phyloP scores from a whole-genome alignment of 2,113 vertebrate species.

The Caranx melampygus region DNA sequence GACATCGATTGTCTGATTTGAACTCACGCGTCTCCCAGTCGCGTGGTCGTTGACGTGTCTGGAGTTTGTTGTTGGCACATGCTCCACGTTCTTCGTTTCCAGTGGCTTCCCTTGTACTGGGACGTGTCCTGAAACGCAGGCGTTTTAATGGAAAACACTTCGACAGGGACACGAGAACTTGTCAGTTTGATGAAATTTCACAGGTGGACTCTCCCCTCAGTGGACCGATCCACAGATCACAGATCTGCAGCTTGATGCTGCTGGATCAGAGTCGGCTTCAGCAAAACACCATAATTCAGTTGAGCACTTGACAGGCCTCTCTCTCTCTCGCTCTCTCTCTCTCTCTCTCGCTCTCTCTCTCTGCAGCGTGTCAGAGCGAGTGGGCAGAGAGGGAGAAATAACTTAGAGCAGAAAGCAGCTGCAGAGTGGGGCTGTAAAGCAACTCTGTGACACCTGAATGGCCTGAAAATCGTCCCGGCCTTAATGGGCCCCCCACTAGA shows the following conservation, averaged over 20 bases:
- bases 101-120: no score
- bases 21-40: no score
- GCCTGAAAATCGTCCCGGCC: conserved; percentile 54
- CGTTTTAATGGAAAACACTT: no score
- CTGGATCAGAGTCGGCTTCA: conserved; percentile 31
- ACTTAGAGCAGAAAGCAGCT: conserved; percentile 46
- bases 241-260: conserved; percentile 13
- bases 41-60: no score
- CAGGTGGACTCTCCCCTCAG: background rate
- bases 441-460: conserved; percentile 48
- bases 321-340: background rate
- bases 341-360: background rate
- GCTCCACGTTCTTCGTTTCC: no score
- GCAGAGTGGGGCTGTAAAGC: conserved; percentile 59
- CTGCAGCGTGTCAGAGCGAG: background rate
- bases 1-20: no score
- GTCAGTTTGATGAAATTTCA: conserved; percentile 11
- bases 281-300: conserved; percentile 45
- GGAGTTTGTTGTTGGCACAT: no score
- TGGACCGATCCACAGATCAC: conserved; percentile 2
- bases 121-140: no score
- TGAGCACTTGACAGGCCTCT: conserved; percentile 6
- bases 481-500: conserved; percentile 44
- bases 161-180: background rate
- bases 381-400: conserved; percentile 14